Base-by-base conservation (phyloP, 2,888 invertebrate genomes). In the Dendrolimus houi region DNA sequence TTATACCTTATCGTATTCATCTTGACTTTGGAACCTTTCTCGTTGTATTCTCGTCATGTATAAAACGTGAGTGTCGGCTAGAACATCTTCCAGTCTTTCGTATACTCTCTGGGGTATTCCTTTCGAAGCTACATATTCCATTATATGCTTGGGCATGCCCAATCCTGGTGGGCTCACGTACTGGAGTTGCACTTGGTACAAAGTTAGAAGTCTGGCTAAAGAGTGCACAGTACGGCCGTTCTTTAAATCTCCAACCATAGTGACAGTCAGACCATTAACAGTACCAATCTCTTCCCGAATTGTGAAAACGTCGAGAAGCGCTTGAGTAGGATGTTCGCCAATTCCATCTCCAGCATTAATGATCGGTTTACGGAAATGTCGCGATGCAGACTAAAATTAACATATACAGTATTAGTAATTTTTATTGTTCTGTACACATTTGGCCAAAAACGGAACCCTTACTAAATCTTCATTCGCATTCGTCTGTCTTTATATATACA, bases 221-320 rank as follows among this genome's bases (percentile, higher is more conserved):
- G 99, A 99, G 85, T 99, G 99, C 0, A 99, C 99, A 1, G 99
- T 99, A 52, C 99, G 93, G 0, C 99, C 99, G 83, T 99, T 96
- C 81, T 98, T 98, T 67, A 99, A 91, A 84, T 99, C 99, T 7
- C 99, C 99, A 17, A 99, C 99, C 95, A 99, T 95, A 0, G 99
- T 99, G 57, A 99, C 98, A 0, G 97, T 98, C 9, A 99, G 92
- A 0, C 98, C 98, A 78, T 99, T 99, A 0, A 99, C 99, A 0
- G 99, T 99, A 67, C 99, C 99, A 62, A 99, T 97, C 91, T 99
- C 99, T 87, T 99, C 98, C 63, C 99, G 93, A 70, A 99, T 99
- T 7, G 99, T 99, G 77, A 99, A 99, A 6, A 99, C 94, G 77
- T 99, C 99, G 9, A 99, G 91, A 12, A 99, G 89, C 0, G 99